Evolutionary conservation across 1,140 invertebrate genomes (phyloP), one percentile per base, ranked within the genome.

Genomic region (Agrilus planipennis): DNA sequence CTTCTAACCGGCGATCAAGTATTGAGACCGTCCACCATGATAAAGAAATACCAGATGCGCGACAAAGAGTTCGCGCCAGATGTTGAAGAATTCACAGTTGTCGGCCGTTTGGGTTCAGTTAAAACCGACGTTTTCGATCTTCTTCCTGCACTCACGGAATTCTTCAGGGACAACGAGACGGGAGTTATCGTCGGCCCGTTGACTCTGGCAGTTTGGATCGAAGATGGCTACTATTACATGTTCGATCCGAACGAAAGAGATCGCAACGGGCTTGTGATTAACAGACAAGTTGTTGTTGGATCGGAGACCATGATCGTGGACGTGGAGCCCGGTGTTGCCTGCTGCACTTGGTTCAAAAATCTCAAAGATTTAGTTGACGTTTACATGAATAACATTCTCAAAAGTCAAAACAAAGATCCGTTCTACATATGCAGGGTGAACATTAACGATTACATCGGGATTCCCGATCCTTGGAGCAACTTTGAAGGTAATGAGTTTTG

Each of bases 391-490:
- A 68, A 65, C 36, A 54, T 63, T 0, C 39, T 52, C 0, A 52
- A 53, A 27, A 54, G 59, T 9, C 34, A 61, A 28, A 62, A 62
- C 37, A 45, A 57, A 21, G 64, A 69, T 14, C 57, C 60, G 0
- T 72, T 68, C 49, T 62, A 65, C 41, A 61, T 72, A 20, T 49
- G 60, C n/a, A 67, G 62, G 36, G 57, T 69, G 1, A 35, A 47
- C 7, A 60, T 71, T 3, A 50, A 52, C 10, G 62, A 70, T 45
- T 58, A 55, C 18, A 44, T 50, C 2, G 57, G 63, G 6, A 46
- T 69, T 46, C 65, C 68, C 0, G 65, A 68, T 11, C 53, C 63
- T 3, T 60, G 69, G 34, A 62, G 65, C 41, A 64, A 67, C 34
- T 58, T 71, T 39, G 64, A 65, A 54, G 59, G 68, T 69, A 22